Evolutionary conservation across 2,797 vertebrate genomes (phyloP), one percentile per base, ranked within the genome.

Genomic region (Coendou prehensilis): DNA sequence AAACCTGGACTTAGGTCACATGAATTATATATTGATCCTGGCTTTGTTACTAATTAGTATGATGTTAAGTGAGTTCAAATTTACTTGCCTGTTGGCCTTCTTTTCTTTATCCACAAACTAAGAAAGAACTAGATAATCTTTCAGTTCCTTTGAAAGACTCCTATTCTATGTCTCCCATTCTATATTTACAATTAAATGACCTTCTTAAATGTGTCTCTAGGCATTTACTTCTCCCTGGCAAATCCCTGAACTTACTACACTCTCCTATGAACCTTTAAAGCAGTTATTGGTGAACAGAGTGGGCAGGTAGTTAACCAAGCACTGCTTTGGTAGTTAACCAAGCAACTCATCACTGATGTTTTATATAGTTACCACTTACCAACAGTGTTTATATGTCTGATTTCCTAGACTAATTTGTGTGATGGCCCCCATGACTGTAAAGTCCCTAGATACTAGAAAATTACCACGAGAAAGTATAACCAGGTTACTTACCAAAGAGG

Each of bases 211-310:
- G 0, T 67, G 67, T 76, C 57, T 37, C 15, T 37, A 88, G 47
- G n/a, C 61, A 79, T 71, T 79, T 84, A 69, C 30, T 86, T 88
- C 54, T 71, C 41, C 45, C 41, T 28, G 45, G 63, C 79, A 45
- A 37, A 67, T 82, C 28, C n/a, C 10, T 86, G 45, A 95, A 71
- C 56, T 83, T 37, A 89, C 73, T 61, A 83, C 41, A 76, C 11
- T 93, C 57, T 91, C 54, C 64, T 69, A 33, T 67, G 78, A 90
- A 73, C 93, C 56, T 78, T 87, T 75, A 93, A 76, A 93, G 37
- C 75, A 91, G 18, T 26, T 79, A 79, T 23, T 71, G 37, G 26
- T 84, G 47, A 14, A 41, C 52, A 75, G 57, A 71, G 9, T 15
- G 15, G 6, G 17, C 20, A 83, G 50, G 30, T 7, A 76, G 45